Conservation (phyloP, 1,140 invertebrate species). For the Ips typographus region DNA sequence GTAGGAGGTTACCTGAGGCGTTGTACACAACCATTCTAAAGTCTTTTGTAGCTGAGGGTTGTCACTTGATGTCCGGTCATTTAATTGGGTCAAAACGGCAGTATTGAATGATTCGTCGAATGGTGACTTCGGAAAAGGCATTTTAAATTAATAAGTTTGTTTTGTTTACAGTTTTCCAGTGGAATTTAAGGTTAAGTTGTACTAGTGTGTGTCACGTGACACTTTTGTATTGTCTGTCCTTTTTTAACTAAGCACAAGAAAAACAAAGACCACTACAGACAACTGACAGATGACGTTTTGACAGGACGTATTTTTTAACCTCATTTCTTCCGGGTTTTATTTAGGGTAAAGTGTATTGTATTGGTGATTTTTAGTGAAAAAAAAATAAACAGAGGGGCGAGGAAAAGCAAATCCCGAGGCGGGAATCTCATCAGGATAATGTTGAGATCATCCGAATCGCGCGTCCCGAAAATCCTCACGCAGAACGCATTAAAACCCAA, state of each 20-base stretch:
- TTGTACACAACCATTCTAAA: slow-evolving; percentile 59
- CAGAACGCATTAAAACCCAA: slow-evolving; percentile 19
- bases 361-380: background rate
- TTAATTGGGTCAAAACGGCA: slow-evolving; percentile 26
- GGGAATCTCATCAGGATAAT: slow-evolving; percentile 2
- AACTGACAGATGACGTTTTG: too few species aligned
- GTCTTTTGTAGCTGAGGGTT: slow-evolving; percentile 28
- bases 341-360: background rate
- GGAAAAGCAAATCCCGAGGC: background rate
- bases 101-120: slow-evolving; percentile 40
- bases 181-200: too few species aligned
- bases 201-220: too few species aligned
- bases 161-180: too few species aligned
- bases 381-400: background rate
- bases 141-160: slow-evolving; percentile 3
- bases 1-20: slow-evolving; percentile 63
- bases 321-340: background rate
- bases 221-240: too few species aligned
- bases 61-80: slow-evolving; percentile 9
- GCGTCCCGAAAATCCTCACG: slow-evolving; percentile 27
- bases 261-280: too few species aligned
- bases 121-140: slow-evolving; percentile 47
- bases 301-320: too few species aligned
- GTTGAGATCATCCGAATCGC: slow-evolving; percentile 28
- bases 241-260: too few species aligned